These are phyloP conservation scores for Cyphomyrus discorhynchus DNA, from an alignment of 2,113 vertebrate genomes.

Conservation along the genomic window DNA sequence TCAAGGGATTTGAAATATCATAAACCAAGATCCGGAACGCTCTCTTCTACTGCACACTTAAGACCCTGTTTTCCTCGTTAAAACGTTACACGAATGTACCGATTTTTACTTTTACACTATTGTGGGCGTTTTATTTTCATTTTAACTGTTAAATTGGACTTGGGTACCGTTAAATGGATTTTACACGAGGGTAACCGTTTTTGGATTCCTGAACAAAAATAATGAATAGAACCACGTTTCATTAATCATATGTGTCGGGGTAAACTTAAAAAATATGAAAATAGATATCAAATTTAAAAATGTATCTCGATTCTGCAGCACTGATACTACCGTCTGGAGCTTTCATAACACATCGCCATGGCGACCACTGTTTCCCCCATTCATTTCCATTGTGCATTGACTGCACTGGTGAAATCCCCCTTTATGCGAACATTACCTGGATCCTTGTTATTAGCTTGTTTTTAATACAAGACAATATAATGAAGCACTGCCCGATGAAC, in stretches of 20 bases:
- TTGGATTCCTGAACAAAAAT: not conserved
- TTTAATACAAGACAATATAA: not conserved
- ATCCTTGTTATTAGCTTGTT: not conserved
- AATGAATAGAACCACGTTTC: not conserved
- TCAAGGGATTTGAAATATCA: not conserved
- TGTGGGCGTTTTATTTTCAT: not conserved
- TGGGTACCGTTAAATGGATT: not conserved
- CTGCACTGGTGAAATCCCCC: not conserved
- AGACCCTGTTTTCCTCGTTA: not conserved
- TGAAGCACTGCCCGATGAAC: not conserved
- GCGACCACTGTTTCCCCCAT: not conserved
- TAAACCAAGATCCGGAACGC: not conserved
- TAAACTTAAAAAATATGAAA: not conserved
- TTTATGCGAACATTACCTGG: not conserved
- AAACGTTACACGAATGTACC: not conserved
- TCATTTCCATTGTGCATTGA: not conserved
- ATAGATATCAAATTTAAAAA: not conserved
- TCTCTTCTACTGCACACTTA: not conserved
- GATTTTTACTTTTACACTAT: not conserved
- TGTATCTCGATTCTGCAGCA: not conserved
- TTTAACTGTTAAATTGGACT: not conserved
- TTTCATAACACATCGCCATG: constrained; percentile 7
- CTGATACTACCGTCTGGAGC: constrained; percentile 6
- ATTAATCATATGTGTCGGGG: not conserved
- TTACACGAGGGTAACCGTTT: not conserved